Evolutionary conservation across 53 echinoderm and acorn worm species (phyloP), one percentile per base, ranked within the genome.

Genomic region (Apostichopus leukothele): DNA sequence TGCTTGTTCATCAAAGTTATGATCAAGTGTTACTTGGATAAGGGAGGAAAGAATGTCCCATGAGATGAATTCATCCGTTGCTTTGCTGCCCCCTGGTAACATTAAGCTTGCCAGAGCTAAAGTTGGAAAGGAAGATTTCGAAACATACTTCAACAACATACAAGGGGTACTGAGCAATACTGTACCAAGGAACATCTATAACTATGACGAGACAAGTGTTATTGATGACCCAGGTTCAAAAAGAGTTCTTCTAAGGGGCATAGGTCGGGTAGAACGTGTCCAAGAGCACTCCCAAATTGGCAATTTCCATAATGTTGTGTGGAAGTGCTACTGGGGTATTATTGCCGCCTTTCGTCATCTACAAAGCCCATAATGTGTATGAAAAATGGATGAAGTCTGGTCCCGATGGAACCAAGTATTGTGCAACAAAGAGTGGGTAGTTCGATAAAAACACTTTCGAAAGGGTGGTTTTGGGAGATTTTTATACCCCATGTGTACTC

Each of bases 321-420:
- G 75, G 75, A 9, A 75, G n/a, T 75, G 75, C 9, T 23, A 18
- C 3, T 75, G 75, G 75, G 8, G 12, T 9, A 9, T 14, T 75
- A 25, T 63, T 89, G 50, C 89, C 89, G 7, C 89, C 89, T 59
- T 89, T 80, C 63, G 79, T 79, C 12, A 79, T 91, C 4, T 88
- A 91, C 73, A 91, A 91, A 26, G 91, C 88, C 8, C 74, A 74
- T 10, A 7, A 74, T 23, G 7, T 9, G 6, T 74, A 23, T 75
- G 55, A 55, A 9, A 55, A 55, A 7, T 55, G 55, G 55, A 9
- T 9, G 6, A 6, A 7, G 7, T 25, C 25, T 25, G 25, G 25
- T 25, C 25, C 25, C 25, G 25, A 25, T 25, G 25, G 25, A 25
- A 25, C 25, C 25, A 25, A 25, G 25, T 25, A 25, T 55, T 1